Base-by-base conservation (phyloP, 2,888 invertebrate species). In the Drosophila mercatorum region DNA sequence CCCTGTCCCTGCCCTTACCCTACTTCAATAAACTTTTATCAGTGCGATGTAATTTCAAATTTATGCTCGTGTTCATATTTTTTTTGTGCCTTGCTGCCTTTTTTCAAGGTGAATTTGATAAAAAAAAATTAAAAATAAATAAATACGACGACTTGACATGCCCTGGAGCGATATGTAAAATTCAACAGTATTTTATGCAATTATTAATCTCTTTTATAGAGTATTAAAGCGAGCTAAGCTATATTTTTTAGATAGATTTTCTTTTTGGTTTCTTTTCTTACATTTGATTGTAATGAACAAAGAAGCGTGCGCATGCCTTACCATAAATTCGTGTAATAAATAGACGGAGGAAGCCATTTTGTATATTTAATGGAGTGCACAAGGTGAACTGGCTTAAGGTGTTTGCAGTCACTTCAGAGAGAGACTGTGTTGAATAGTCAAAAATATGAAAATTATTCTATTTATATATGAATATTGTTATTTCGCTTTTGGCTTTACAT, bases 21-120 rank as follows among this genome's bases (percentile, higher is more conserved):
- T 41, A 58, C 69, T 40, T 36, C 68, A n/a, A 38, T 49, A 12
- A 12, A 40, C 40, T 60, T 67, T 72, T 84, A 81, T 82, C 84
- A 83, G 66, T 44, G 49, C 51, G 55, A 49, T 83, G 88, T 89
- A 76, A 84, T 76, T 89, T 81, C n/a, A 72, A 73, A 63, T 74
- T 61, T 60, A 79, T 79, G 67, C 56, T 70, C 64, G 55, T 51
- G 55, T 65, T 61, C 46, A 49, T 46, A 51, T 46, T 57, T 58
- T 38, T 17, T 55, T 59, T 1, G 69, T 72, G 63, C 56, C 53
- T 56, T 65, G 69, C 51, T 65, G 65, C 64, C 17, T 17, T 47
- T 60, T 70, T 80, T 79, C 90, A 90, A 88, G 90, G 90, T 85
- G 77, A 90, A 71, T 90, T 80, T 68, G 71, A 75, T 84, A 75